phyloP scores from a whole-genome alignment of 2,888 invertebrate species.

The Rhingia rostrata region DNA sequence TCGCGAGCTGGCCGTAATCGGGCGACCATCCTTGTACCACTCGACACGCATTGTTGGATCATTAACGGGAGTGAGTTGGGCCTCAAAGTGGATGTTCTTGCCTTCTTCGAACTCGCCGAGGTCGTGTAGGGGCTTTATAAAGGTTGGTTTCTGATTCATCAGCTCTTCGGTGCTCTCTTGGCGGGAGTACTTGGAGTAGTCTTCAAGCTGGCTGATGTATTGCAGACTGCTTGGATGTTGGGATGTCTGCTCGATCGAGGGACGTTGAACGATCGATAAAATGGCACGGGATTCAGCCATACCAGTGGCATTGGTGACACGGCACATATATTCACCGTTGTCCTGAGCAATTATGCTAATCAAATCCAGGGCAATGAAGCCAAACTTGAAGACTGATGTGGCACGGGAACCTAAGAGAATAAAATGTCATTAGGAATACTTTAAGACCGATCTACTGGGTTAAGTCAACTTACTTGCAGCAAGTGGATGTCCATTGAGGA shows the following conservation, averaged over 20 bases:
- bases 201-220: constrained; percentile 95
- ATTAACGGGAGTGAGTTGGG: constrained; percentile 94
- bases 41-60: constrained; percentile 97
- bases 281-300: constrained; percentile 92
- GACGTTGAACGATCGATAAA: constrained; percentile 91
- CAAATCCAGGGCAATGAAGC: constrained; percentile 97
- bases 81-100: constrained; percentile 96
- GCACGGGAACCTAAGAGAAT: constrained; percentile 92
- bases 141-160: constrained; percentile 91
- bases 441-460: background rate
- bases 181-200: constrained; percentile 93
- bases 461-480: constrained; percentile 91
- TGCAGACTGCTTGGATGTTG: constrained; percentile 96
- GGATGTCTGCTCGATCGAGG: constrained; percentile 92
- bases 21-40: constrained; percentile 97
- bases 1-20: constrained; percentile 98
- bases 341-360: constrained; percentile 93
- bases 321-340: constrained; percentile 94
- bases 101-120: constrained; percentile 95
- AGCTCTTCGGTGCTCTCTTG: constrained; percentile 93
- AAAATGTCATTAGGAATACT: background rate
- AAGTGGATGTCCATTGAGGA: constrained; percentile 94
- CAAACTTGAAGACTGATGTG: constrained; percentile 97
- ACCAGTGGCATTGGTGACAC: constrained; percentile 93
- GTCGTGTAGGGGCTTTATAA: constrained; percentile 93